Evolutionary conservation across 2,797 vertebrate species (phyloP).

Genomic region (Enteromius mattozi): DNA sequence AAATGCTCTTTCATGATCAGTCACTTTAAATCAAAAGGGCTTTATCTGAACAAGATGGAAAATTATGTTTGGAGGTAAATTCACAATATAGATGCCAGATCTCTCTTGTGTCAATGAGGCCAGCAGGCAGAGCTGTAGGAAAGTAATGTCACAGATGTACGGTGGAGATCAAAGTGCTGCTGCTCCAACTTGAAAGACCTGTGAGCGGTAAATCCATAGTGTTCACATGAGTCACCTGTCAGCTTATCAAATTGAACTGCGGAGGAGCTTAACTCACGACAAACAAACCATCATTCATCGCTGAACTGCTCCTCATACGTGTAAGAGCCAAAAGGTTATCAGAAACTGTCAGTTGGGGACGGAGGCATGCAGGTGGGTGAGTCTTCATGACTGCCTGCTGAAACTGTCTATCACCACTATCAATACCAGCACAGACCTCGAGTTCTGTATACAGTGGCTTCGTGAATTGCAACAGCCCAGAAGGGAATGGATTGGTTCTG

Average conservation of each 20-base stretch:
- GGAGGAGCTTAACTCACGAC: conserved; percentile 16
- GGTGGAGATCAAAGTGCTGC: conserved; percentile 49
- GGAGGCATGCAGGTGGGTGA: conserved; percentile 4
- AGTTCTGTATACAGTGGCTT: conserved; percentile 58
- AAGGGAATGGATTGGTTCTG: conserved; percentile 69
- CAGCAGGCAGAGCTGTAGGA: conserved; percentile 36
- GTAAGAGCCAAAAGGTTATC: conserved; percentile 45
- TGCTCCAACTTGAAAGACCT: conserved; percentile 29
- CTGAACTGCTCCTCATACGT: conserved; percentile 15
- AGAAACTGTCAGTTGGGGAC: conserved; percentile 40
- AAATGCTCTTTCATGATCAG: not conserved
- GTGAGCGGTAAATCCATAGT: conserved; percentile 9
- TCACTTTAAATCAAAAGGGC: not conserved
- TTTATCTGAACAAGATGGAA: not conserved
- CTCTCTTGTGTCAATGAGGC: not conserved
- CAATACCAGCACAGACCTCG: conserved; percentile 59
- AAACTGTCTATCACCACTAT: conserved; percentile 34
- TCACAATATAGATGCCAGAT: not conserved
- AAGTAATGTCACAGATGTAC: conserved; percentile 22
- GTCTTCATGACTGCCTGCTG: conserved; percentile 11
- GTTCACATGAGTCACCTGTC: conserved; percentile 36
- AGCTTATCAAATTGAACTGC: conserved; percentile 25
- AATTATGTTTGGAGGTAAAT: not conserved
- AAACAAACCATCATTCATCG: conserved; percentile 12
- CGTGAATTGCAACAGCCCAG: conserved; percentile 56